A percentile compares a stretch with the other conserved stretches of the same genome.
Evolutionary conservation across 2,888 invertebrate species (phyloP).

Genomic region (Chromoteleia sp.): DNA sequence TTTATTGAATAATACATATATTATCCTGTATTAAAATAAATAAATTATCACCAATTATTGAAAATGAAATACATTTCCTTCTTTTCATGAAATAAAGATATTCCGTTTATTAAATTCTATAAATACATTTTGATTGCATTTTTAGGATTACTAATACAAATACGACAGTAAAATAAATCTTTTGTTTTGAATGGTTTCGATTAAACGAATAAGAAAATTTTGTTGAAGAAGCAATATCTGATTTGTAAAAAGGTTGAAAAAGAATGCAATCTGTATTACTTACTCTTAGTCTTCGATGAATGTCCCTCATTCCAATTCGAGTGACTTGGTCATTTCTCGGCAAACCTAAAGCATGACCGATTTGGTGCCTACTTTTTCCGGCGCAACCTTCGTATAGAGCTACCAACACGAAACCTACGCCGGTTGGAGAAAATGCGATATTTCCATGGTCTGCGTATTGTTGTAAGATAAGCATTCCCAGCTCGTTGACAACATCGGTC

Average conservation of each 20-base stretch:
- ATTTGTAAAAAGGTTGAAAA: not conserved
- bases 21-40: too few species aligned
- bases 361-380: slow-evolving; percentile 90
- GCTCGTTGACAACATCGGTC: slow-evolving; percentile 92
- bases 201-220: too few species aligned
- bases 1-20: too few species aligned
- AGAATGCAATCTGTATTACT: slow-evolving; percentile 77
- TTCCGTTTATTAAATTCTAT: too few species aligned
- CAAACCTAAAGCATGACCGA: slow-evolving; percentile 89
- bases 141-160: too few species aligned
- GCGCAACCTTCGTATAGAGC: slow-evolving; percentile 92
- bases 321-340: slow-evolving; percentile 90
- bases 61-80: too few species aligned
- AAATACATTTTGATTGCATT: too few species aligned
- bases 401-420: slow-evolving; percentile 91
- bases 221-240: too few species aligned
- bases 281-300: slow-evolving; percentile 93
- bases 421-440: slow-evolving; percentile 94
- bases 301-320: slow-evolving; percentile 92
- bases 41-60: too few species aligned
- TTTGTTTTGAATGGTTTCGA: too few species aligned
- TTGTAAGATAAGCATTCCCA: slow-evolving; percentile 86
- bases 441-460: slow-evolving; percentile 85
- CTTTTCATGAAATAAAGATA: too few species aligned
- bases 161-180: too few species aligned